Percentiles rank a stretch among this genome's conserved stretches.
Conservation (phyloP, 2,113 vertebrate species). For the Psilopogon haemacephalus region DNA sequence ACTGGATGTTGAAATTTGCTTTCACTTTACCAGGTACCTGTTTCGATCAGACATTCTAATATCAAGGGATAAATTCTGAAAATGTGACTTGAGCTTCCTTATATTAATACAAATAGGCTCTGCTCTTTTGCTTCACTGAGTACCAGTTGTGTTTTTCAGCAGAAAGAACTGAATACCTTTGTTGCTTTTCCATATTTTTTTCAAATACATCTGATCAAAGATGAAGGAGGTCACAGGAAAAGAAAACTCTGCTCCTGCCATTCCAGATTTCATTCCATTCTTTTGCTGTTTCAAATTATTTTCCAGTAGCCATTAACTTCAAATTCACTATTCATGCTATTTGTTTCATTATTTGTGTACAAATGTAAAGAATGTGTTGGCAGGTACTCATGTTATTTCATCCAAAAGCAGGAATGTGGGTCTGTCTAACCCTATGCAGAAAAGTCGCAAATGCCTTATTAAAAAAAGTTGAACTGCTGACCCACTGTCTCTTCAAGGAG, state of each 20-base stretch:
- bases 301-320: neutral
- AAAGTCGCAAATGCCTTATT: neutral
- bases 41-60: neutral
- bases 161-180: neutral
- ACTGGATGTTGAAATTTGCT: neutral
- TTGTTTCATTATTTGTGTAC: neutral
- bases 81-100: neutral
- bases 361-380: neutral
- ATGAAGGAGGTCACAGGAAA: neutral
- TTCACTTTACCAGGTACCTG: neutral
- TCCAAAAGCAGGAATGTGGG: neutral
- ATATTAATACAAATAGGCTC: neutral
- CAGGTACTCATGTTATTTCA: neutral
- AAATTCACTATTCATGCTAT: neutral
- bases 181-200: neutral
- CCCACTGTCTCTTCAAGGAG: neutral
- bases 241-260: neutral
- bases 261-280: neutral
- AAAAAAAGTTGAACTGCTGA: neutral
- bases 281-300: neutral
- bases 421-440: neutral
- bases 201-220: neutral
- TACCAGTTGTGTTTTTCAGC: neutral
- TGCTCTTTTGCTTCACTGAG: neutral
- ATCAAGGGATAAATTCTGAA: neutral